Percentiles rank a stretch among this genome's conserved stretches.
These are phyloP conservation scores for Pseudomugil gertrudae DNA, from an alignment of 2,797 vertebrate species.

Conservation along the genomic window DNA sequence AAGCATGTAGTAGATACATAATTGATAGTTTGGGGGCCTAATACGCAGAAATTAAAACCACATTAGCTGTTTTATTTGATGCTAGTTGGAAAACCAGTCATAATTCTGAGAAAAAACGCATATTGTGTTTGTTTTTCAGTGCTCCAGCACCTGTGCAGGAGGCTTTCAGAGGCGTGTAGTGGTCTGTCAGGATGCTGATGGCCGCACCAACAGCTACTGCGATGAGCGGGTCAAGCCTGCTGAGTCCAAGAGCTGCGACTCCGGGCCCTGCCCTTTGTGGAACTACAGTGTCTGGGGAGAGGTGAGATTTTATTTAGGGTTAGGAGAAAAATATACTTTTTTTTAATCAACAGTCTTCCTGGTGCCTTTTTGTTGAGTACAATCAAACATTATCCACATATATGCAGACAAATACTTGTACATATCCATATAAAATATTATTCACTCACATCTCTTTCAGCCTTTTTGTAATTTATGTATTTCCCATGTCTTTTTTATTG, in stretches of 20 bases:
- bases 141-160: slow-evolving; percentile 92
- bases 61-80: not conserved
- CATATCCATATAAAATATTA: too few relatives aligned
- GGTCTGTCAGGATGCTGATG: slow-evolving; percentile 94
- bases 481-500: not conserved
- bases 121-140: slow-evolving; percentile 77
- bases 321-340: not conserved
- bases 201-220: slow-evolving; percentile 86
- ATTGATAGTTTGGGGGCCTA: not conserved
- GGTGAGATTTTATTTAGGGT: slow-evolving; percentile 77
- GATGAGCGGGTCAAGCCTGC: slow-evolving; percentile 88
- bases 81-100: not conserved
- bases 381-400: not conserved
- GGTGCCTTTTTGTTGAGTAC: not conserved
- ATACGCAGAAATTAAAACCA: not conserved
- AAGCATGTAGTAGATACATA: not conserved
- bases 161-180: slow-evolving; percentile 92
- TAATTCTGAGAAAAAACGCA: not conserved
- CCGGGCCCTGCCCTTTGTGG: slow-evolving; percentile 93
- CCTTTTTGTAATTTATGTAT: not conserved
- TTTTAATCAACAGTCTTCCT: not conserved
- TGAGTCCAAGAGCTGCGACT: slow-evolving; percentile 89
- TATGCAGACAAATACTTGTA: not conserved
- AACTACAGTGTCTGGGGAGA: slow-evolving; percentile 94
- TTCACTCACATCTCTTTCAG: not conserved